phyloP scores from a whole-genome alignment of 2,113 vertebrate genomes.

The Microcebus ravelobensis region DNA sequence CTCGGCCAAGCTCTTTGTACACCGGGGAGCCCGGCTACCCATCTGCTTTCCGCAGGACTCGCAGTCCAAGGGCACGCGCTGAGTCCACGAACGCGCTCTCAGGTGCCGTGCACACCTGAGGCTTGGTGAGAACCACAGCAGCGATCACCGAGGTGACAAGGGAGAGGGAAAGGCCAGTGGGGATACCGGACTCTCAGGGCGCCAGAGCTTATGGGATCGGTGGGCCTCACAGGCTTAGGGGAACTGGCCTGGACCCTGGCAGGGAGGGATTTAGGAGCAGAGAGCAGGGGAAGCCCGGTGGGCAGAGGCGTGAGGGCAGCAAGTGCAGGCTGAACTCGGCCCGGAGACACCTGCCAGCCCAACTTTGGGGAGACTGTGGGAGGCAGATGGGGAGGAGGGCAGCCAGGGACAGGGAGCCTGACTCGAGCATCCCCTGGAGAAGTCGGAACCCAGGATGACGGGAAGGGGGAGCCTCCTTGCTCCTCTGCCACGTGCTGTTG shows the following conservation, averaged over 20 bases:
- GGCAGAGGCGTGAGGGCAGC: background rate
- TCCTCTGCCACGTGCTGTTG: no score
- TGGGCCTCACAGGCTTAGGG: background rate
- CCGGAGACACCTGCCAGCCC: rapidly evolving
- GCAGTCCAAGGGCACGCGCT: no score
- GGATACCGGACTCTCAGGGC: background rate
- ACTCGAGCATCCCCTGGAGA: background rate
- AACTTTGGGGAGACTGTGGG: rapidly evolving
- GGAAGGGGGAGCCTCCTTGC: rapidly evolving
- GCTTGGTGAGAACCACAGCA: rapidly evolving
- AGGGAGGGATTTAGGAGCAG: background rate
- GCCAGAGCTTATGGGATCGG: rapidly evolving
- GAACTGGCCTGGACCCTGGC: background rate
- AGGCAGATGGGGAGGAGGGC: no score
- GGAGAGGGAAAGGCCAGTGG: background rate
- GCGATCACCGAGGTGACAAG: background rate
- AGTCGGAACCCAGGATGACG: rapidly evolving
- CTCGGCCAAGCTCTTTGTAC: background rate
- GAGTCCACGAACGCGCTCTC: rapidly evolving
- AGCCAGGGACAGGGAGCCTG: rapidly evolving
- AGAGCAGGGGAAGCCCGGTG: background rate
- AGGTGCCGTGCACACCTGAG: rapidly evolving
- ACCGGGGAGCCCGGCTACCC: rapidly evolving
- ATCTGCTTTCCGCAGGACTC: no score
- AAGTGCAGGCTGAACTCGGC: rapidly evolving